Conservation (phyloP, 2,113 vertebrate species). For the Nycticebus coucang region DNA sequence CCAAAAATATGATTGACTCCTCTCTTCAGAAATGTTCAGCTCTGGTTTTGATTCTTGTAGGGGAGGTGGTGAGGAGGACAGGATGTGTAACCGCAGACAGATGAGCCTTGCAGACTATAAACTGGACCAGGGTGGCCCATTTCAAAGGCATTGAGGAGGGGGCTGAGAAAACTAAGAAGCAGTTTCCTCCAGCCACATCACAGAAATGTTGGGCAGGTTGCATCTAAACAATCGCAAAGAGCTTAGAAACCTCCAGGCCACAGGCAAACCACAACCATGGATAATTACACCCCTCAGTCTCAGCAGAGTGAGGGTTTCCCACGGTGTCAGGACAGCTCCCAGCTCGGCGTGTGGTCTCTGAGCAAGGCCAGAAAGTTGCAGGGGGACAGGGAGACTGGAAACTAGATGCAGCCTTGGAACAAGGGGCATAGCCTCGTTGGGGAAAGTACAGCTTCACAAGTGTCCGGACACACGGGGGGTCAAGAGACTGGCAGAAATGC, state of each 20-base stretch:
- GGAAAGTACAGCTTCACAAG: fast-evolving
- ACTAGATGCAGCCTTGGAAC: neutral
- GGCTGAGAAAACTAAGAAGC: slow-evolving; percentile 26
- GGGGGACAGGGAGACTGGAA: neutral
- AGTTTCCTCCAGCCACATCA: slow-evolving; percentile 36
- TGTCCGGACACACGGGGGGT: neutral
- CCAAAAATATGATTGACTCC: neutral
- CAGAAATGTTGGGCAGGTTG: slow-evolving; percentile 11
- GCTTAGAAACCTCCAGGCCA: slow-evolving; percentile 4
- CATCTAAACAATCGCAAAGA: neutral
- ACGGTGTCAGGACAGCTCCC: neutral
- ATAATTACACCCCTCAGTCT: slow-evolving; percentile 6
- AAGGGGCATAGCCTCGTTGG: neutral
- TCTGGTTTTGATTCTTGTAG: neutral
- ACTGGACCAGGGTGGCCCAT: neutral
- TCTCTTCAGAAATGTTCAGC: neutral
- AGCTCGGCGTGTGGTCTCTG: slow-evolving; percentile 41
- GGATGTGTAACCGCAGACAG: neutral
- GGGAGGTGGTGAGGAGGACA: fast-evolving
- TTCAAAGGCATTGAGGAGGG: neutral
- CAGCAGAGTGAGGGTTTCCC: neutral
- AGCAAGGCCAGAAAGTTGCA: neutral
- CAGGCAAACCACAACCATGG: slow-evolving; percentile 17
- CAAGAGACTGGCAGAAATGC: neutral
- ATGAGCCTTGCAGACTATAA: neutral